A percentile compares a stretch with the other conserved stretches of the same genome.
Conservation (phyloP, 2,888 invertebrate species). For the Lepetodrilus schrolli region DNA sequence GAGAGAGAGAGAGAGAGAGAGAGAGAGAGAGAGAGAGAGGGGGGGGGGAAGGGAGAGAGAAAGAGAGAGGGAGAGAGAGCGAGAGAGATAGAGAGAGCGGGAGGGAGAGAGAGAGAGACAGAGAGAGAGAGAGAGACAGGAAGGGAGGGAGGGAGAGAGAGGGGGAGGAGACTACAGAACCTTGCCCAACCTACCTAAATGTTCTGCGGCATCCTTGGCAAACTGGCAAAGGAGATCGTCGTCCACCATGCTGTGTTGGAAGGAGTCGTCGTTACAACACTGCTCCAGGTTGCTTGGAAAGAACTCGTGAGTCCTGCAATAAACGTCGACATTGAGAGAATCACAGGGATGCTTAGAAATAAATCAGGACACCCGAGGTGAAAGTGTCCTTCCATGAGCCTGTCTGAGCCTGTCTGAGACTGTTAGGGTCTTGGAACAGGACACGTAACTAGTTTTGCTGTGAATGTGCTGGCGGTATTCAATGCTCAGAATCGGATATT, state of each 20-base stretch:
- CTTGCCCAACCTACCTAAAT: neutral
- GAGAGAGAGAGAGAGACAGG: conserved; percentile 6
- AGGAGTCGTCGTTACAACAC: neutral
- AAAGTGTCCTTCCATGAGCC: no score
- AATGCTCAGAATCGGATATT: no score
- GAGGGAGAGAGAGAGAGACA: conserved; percentile 9
- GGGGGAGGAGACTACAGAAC: neutral
- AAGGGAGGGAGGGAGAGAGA: no score
- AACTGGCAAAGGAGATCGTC: neutral
- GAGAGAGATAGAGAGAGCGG: no score
- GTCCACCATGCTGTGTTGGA: neutral
- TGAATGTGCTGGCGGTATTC: no score
- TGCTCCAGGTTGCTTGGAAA: neutral
- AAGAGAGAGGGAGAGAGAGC: neutral
- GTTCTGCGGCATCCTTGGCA: neutral
- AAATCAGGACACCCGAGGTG: no score
- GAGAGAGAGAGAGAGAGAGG: neutral
- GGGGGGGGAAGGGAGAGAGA: no score
- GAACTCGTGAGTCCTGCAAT: conserved; percentile 6
- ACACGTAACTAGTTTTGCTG: no score
- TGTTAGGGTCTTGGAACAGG: no score
- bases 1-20: conserved; percentile 8
- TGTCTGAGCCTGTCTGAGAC: no score
- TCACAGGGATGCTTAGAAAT: no score
- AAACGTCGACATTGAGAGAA: no score